phyloP scores from a whole-genome alignment of 1,140 invertebrate species.

The Himalopsyche phryganea region DNA sequence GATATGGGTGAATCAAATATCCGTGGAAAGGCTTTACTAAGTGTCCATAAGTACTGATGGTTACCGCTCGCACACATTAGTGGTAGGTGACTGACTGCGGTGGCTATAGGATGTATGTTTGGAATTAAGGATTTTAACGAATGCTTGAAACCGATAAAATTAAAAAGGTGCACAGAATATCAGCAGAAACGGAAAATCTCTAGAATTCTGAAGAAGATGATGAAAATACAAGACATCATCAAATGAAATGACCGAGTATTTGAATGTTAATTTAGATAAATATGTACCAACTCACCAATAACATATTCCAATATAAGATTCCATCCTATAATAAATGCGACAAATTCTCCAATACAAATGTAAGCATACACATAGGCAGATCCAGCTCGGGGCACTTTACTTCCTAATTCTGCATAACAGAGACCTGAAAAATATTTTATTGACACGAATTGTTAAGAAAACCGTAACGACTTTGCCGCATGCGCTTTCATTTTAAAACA shows the following conservation, averaged over 20 bases:
- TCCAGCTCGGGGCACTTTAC: slow-evolving; percentile 80
- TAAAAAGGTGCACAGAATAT: too few relatives aligned
- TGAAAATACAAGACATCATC: background rate
- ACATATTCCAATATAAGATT: slow-evolving; percentile 88
- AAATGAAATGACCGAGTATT: background rate
- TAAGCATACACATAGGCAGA: slow-evolving; percentile 88
- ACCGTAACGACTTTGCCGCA: background rate
- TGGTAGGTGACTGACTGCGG: too few relatives aligned
- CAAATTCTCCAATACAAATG: slow-evolving; percentile 81
- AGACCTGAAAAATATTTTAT: slow-evolving; percentile 53
- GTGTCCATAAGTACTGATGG: too few relatives aligned
- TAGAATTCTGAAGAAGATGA: background rate
- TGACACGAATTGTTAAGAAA: background rate
- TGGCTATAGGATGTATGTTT: too few relatives aligned
- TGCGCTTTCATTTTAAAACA: too few relatives aligned
- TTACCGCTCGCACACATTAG: too few relatives aligned
- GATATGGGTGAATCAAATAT: too few relatives aligned
- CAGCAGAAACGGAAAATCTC: background rate
- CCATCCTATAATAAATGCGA: slow-evolving; percentile 80
- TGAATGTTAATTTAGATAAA: background rate
- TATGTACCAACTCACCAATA: slow-evolving; percentile 61
- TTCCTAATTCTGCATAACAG: slow-evolving; percentile 85
- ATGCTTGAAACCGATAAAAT: too few relatives aligned
- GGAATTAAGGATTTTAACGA: too few relatives aligned
- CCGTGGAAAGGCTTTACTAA: too few relatives aligned